Base-by-base conservation (phyloP, 2,113 vertebrate species). In the Pao palembangensis region DNA sequence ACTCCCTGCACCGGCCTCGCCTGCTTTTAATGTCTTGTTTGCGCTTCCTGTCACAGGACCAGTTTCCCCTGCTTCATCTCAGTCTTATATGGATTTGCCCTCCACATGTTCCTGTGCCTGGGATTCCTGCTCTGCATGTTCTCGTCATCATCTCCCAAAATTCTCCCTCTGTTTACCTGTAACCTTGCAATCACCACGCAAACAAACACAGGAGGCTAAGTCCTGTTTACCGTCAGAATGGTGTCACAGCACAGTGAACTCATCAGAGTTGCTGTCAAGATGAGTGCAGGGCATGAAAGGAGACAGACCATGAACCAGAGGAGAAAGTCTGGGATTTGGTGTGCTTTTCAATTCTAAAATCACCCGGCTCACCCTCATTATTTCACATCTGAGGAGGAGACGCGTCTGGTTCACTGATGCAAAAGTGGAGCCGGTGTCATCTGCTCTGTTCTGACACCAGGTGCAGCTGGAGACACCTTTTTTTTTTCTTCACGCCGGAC, bases 21-120 rank as follows among this genome's bases (percentile, higher is more conserved):
- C 67, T 48, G 67, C 50, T 54, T 64, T n/a, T 0, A 42, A 61
- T 14, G 53, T 61, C 77, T 64, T 87, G 84, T 87, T 88, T 86
- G 73, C 68, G 58, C 62, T 82, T 75, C 71, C 77, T 80, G 61
- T 61, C 13, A 67, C 69, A 71, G 65, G 56, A 76, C 74, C 58
- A 15, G 44, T 61, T 69, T 58, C 57, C 58, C 65, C 17, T 51
- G 58, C 15, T 11, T 12, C 42, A 54, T 38, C 50, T 12, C 49
- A 55, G 21, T 64, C 46, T 28, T 41, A 57, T 52, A 11, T 12
- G 8, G 20, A 42, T 51, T 44, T 50, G 5, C 20, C 46, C 51
- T 51, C 43, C 4, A 19, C 17, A 18, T 17, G 16, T 48, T 15
- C 5, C 47, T 46, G 16, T 61, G 48, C 71, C 42, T 16, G 44